phyloP scores from a whole-genome alignment of 35 echinoderm and acorn worm genomes.

The Ophiothrix spiculata region DNA sequence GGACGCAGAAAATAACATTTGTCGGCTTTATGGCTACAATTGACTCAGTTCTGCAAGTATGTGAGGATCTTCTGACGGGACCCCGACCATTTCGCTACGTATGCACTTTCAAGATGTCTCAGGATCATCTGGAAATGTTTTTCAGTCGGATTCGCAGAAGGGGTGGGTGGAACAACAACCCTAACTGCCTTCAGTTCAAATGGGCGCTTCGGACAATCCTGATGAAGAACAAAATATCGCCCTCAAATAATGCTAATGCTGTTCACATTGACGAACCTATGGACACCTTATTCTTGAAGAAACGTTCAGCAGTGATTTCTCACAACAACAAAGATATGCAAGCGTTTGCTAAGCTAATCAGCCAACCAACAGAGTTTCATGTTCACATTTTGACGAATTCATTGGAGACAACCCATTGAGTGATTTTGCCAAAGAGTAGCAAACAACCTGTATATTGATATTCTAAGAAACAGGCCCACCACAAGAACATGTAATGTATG shows the following conservation, averaged over 20 bases:
- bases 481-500: no score
- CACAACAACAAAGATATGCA: no score
- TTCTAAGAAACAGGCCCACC: no score
- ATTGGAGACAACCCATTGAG: no score
- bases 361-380: no score
- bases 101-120: conserved; percentile 44
- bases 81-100: neutral
- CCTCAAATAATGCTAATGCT: neutral
- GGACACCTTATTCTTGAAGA: neutral
- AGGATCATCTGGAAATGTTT: conserved; percentile 58
- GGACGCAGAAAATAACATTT: no score
- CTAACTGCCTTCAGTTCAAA: conserved; percentile 67
- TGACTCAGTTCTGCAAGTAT: neutral
- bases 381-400: no score
- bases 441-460: no score
- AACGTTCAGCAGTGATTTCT: no score
- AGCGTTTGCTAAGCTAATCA: no score
- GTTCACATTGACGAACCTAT: neutral
- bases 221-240: neutral
- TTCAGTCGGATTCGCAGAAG: conserved; percentile 62
- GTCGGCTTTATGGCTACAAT: no score
- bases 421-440: no score
- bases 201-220: conserved; percentile 15
- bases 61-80: neutral
- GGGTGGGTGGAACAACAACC: conserved; percentile 77